phyloP scores from a whole-genome alignment of 2,113 vertebrate species.

The Clupea harengus region DNA sequence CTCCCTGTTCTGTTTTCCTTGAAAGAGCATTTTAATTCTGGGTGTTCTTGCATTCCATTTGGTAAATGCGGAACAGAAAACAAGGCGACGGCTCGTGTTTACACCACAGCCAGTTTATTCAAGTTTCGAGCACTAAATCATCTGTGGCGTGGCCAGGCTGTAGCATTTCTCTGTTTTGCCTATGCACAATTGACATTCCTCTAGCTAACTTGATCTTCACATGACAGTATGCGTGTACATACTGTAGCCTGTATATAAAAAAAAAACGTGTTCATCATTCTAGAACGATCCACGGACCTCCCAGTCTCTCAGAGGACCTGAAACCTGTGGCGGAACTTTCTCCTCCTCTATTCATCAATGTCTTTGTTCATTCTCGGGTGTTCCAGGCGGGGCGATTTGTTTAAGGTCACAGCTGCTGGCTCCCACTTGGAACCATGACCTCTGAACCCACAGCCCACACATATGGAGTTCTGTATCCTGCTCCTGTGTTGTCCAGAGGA shows the following conservation, averaged over 20 bases:
- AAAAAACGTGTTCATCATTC: background rate
- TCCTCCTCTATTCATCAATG: conserved; percentile 60
- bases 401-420: conserved; percentile 66
- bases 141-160: background rate
- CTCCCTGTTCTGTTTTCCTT: background rate
- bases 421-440: conserved; percentile 55
- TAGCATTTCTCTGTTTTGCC: background rate
- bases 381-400: conserved; percentile 39
- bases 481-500: conserved; percentile 45
- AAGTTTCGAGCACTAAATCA: background rate
- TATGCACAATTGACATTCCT: background rate
- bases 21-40: background rate
- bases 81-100: background rate
- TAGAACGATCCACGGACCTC: conserved; percentile 6
- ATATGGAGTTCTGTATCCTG: conserved; percentile 53
- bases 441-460: conserved; percentile 48
- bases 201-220: background rate
- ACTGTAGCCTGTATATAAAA: background rate
- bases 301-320: background rate
- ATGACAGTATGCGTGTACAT: background rate
- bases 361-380: conserved; percentile 54
- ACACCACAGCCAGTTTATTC: background rate
- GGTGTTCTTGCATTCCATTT: conserved; percentile 3
- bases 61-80: background rate
- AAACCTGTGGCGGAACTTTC: background rate